These are phyloP conservation scores for Synanthedon myopaeformis DNA, from an alignment of 2,888 invertebrate species.

Conservation along the genomic window DNA sequence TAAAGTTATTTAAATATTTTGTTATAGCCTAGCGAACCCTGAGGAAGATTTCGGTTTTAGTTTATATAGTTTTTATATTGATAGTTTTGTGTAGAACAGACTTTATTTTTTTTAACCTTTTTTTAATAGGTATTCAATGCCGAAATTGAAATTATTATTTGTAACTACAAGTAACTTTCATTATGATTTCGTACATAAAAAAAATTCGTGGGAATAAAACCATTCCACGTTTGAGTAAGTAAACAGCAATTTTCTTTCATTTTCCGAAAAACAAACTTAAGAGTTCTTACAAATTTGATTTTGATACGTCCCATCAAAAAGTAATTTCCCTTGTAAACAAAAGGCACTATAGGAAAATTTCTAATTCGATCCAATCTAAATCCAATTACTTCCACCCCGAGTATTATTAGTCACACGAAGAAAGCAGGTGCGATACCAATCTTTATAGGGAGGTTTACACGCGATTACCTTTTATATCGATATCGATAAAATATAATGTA, in stretches of 20 bases:
- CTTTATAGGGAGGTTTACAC: slow-evolving; percentile 14
- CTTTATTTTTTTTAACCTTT: too few species aligned
- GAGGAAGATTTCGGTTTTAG: too few species aligned
- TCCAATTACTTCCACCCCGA: slow-evolving; percentile 55
- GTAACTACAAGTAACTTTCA: too few species aligned
- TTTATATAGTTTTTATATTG: too few species aligned
- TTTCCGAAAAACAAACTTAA: neutral
- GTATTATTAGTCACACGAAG: slow-evolving; percentile 36
- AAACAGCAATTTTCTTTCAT: neutral
- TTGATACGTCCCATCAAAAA: slow-evolving; percentile 61
- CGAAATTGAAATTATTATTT: too few species aligned
- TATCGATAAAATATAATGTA: neutral
- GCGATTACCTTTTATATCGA: neutral
- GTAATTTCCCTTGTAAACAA: slow-evolving; percentile 56
- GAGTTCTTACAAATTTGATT: slow-evolving; percentile 36
- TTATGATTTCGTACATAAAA: too few species aligned
- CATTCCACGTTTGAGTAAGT: too few species aligned
- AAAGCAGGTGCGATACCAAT: slow-evolving; percentile 22
- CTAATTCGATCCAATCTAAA: slow-evolving; percentile 64
- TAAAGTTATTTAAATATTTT: too few species aligned
- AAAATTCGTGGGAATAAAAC: too few species aligned
- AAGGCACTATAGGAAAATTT: slow-evolving; percentile 46
- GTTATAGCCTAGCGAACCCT: too few species aligned
- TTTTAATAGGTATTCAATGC: too few species aligned
- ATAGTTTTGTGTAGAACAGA: too few species aligned